Evolutionary conservation across 2,113 vertebrate genomes (phyloP).

Genomic region (Poeciliopsis retropinna): DNA sequence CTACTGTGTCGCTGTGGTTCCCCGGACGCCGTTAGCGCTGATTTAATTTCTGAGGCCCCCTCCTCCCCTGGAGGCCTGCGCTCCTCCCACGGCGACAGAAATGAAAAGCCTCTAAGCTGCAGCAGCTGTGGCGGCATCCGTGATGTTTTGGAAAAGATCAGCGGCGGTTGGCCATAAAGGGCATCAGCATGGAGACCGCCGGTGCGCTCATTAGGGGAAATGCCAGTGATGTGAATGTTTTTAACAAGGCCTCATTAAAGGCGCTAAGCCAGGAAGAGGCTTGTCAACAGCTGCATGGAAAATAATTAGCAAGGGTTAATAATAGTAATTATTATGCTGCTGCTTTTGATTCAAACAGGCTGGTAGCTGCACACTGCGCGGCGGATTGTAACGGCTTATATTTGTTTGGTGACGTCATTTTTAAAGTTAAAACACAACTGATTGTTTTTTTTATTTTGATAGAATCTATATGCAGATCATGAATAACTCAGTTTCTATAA

Average conservation of each 20-base stretch:
- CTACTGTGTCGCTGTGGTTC: slow-evolving; percentile 40
- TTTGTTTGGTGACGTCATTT: background rate
- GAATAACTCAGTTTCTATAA: background rate
- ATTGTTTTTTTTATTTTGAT: background rate
- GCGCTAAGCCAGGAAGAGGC: slow-evolving; percentile 25
- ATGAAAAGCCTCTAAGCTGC: slow-evolving; percentile 44
- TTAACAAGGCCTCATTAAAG: slow-evolving; percentile 65
- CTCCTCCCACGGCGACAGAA: slow-evolving; percentile 45
- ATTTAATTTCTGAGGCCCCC: slow-evolving; percentile 64
- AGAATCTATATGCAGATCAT: background rate
- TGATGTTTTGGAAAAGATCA: slow-evolving; percentile 69
- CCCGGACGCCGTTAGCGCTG: slow-evolving; percentile 55
- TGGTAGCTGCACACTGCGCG: background rate
- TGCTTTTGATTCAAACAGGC: slow-evolving; percentile 18
- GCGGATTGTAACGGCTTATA: background rate
- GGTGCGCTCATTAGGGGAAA: slow-evolving; percentile 44
- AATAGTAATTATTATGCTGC: slow-evolving; percentile 36
- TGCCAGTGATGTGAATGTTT: slow-evolving; percentile 62
- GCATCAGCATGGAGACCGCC: slow-evolving; percentile 37
- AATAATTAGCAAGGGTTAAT: slow-evolving; percentile 53
- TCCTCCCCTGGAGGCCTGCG: slow-evolving; percentile 39
- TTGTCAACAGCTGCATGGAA: slow-evolving; percentile 49
- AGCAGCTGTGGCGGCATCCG: slow-evolving; percentile 37
- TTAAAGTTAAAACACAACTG: background rate
- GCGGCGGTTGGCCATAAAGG: slow-evolving; percentile 34